phyloP scores from a whole-genome alignment of 2,888 invertebrate genomes.

The Blastobasis adustella region DNA sequence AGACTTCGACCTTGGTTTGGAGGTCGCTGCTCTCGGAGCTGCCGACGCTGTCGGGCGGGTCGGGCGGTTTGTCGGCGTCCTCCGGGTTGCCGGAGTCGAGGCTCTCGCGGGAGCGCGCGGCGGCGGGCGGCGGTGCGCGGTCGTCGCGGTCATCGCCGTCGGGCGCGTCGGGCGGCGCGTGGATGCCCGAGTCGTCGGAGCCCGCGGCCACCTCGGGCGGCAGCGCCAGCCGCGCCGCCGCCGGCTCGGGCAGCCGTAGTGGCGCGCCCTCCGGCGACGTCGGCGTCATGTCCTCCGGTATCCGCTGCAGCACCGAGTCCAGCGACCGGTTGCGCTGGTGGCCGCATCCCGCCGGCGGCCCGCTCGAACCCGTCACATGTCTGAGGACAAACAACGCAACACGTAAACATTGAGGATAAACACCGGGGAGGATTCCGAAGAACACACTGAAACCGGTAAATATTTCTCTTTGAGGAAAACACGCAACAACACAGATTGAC shows the following conservation, averaged over 20 bases:
- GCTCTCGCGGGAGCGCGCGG: constrained; percentile 82
- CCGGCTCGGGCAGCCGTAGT: constrained; percentile 51
- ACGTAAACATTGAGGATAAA: constrained; percentile 10
- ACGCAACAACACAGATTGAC: too few species aligned
- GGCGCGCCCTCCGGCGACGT: constrained; percentile 62
- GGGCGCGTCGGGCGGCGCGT: constrained; percentile 56
- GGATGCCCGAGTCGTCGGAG: constrained; percentile 87
- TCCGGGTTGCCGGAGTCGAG: constrained; percentile 81
- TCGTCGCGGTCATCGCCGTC: constrained; percentile 73
- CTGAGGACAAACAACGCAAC: constrained; percentile 47
- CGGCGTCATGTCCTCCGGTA: constrained; percentile 86
- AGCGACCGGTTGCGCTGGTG: constrained; percentile 92
- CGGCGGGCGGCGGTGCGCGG: constrained; percentile 63
- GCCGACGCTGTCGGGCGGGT: constrained; percentile 52
- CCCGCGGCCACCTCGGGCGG: constrained; percentile 73
- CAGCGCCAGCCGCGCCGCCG: constrained; percentile 74
- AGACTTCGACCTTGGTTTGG: constrained; percentile 21
- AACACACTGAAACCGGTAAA: background rate
- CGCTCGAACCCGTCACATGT: constrained; percentile 63
- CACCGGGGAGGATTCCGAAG: too few species aligned
- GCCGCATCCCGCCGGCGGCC: constrained; percentile 74
- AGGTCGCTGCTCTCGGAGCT: constrained; percentile 20
- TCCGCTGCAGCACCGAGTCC: constrained; percentile 91
- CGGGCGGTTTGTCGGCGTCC: constrained; percentile 70
- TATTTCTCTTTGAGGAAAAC: constrained; percentile 14